These are phyloP conservation scores for Mallateleia sp. DNA, from an alignment of 2,888 invertebrate genomes.

Conservation along the genomic window DNA sequence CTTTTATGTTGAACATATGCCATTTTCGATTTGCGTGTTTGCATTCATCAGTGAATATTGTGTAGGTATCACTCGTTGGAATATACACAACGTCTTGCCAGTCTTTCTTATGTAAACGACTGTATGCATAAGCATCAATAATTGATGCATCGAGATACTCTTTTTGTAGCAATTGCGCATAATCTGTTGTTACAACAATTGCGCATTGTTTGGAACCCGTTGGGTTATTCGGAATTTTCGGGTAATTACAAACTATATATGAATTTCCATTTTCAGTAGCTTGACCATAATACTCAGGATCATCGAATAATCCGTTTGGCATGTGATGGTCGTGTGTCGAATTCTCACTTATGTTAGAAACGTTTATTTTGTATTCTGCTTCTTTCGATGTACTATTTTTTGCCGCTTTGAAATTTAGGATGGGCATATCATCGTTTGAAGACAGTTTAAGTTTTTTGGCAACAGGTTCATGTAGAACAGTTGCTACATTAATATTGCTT, in stretches of 20 bases:
- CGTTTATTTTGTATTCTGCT: background rate
- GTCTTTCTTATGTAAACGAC: background rate
- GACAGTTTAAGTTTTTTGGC: no score
- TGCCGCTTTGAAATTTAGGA: no score
- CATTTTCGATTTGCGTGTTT: no score
- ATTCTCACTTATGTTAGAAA: background rate
- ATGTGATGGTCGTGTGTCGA: background rate
- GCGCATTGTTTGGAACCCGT: no score
- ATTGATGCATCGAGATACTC: background rate
- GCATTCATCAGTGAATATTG: no score
- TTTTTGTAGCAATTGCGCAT: background rate
- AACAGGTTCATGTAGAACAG: no score
- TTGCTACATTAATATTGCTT: no score
- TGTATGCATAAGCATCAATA: background rate
- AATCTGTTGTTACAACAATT: background rate
- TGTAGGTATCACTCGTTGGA: background rate
- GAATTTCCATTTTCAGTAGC: no score
- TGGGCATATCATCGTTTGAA: background rate
- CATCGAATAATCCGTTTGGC: conserved; percentile 17
- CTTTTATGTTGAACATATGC: background rate
- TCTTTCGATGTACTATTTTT: no score
- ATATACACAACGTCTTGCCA: background rate
- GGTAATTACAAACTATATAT: background rate
- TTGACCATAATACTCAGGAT: conserved; percentile 24
- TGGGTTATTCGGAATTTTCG: background rate